These are phyloP conservation scores for Sceloporus undulatus DNA, from an alignment of 2,113 vertebrate species.

Conservation along the genomic window DNA sequence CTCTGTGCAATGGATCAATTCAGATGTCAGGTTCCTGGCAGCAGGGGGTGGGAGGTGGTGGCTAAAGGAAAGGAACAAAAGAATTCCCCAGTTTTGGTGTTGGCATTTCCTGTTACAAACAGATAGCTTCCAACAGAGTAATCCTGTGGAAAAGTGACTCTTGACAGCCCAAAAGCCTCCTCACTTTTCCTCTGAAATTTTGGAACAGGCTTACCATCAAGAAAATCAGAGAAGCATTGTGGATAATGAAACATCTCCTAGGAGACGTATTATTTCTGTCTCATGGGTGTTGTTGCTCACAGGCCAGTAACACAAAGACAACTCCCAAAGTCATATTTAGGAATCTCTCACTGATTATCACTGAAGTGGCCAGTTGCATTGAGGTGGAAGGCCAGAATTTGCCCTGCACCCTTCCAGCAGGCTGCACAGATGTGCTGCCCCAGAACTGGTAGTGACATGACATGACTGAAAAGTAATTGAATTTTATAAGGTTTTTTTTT, in stretches of 20 bases:
- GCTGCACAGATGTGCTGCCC: too few relatives aligned
- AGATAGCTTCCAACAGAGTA: neutral
- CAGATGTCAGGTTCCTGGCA: neutral
- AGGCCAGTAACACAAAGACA: too few relatives aligned
- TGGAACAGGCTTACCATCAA: neutral
- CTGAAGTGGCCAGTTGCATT: too few relatives aligned
- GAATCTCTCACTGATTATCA: too few relatives aligned
- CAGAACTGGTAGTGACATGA: too few relatives aligned
- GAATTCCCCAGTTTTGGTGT: neutral
- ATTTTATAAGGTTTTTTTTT: too few relatives aligned
- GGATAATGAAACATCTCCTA: conserved; percentile 56
- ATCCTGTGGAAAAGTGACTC: neutral
- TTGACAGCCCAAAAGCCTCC: neutral
- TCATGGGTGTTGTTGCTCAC: conserved; percentile 8
- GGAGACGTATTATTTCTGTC: conserved; percentile 59
- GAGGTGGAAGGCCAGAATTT: too few relatives aligned
- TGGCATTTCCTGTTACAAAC: neutral
- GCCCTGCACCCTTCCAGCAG: too few relatives aligned
- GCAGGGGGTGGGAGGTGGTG: too few relatives aligned
- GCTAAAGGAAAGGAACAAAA: neutral
- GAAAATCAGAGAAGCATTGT: conserved; percentile 53
- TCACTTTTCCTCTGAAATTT: neutral
- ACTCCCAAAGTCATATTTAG: too few relatives aligned
- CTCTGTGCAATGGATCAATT: neutral
- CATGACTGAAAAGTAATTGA: too few relatives aligned